These are phyloP conservation scores for Drosophila diplacantha DNA, from an alignment of 2,888 invertebrate genomes.

Conservation along the genomic window DNA sequence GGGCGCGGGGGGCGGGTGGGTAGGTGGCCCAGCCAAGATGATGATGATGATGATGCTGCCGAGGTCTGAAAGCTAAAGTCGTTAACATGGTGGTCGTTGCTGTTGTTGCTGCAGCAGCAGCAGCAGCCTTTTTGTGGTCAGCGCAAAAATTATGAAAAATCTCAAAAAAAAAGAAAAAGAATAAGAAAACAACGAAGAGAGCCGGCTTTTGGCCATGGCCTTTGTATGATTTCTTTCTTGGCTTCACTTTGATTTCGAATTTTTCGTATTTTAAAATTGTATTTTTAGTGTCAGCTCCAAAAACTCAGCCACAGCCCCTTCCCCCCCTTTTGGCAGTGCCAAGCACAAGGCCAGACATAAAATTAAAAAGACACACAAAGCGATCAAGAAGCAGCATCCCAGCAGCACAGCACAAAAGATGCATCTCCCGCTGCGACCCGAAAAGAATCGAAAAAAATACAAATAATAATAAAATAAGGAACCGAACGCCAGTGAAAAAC, in stretches of 20 bases:
- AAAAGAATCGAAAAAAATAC: constrained; percentile 28
- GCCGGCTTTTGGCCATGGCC: constrained; percentile 61
- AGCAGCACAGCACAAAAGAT: constrained; percentile 40
- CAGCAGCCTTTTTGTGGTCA: constrained; percentile 63
- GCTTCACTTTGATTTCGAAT: constrained; percentile 52
- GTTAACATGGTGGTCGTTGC: constrained; percentile 65
- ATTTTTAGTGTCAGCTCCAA: constrained; percentile 60
- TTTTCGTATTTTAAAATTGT: constrained; percentile 42
- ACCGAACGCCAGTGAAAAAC: constrained; percentile 8
- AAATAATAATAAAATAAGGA: constrained; percentile 28
- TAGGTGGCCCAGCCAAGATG: constrained; percentile 22
- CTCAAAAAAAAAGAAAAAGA: constrained; percentile 49
- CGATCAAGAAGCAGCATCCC: constrained; percentile 34
- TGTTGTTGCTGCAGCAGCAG: constrained; percentile 21
- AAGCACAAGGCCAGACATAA: constrained; percentile 66
- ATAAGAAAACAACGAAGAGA: constrained; percentile 6
- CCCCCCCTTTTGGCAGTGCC: constrained; percentile 16
- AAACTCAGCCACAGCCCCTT: constrained; percentile 26
- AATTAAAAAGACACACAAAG: constrained; percentile 61
- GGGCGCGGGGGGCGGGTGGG: constrained; percentile 14
- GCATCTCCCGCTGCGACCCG: constrained; percentile 45
- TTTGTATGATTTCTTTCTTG: constrained; percentile 66
- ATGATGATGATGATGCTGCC: constrained; percentile 28
- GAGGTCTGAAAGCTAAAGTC: constrained; percentile 55
- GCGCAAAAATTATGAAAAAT: constrained; percentile 71